Base-by-base conservation (phyloP, 2,888 invertebrate genomes). In the Labia minor region DNA sequence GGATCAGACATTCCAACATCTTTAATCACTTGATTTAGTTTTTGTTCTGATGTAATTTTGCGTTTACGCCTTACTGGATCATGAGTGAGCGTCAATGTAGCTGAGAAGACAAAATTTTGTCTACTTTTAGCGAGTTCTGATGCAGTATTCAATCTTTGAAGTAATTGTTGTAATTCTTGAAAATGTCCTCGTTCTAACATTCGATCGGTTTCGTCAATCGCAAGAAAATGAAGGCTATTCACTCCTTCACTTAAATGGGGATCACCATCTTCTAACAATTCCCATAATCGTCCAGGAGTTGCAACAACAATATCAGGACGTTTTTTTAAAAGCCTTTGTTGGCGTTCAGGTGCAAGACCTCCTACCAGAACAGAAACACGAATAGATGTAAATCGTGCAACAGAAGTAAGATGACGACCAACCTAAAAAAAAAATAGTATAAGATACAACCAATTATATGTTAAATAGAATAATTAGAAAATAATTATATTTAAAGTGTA, bases 111-210 rank as follows among this genome's bases (percentile, higher is more conserved):
- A 75, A 98, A 95, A 75, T 90, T 96, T 79, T 99, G 97, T 1
- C 97, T 80, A 37, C 80, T 74, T 65, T 81, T 78, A 19, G 82
- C 79, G 61, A 82, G 83, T 0, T 73, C 74, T 49, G 85, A 84
- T 72, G 89, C 86, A 14, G 80, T 78, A 77, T 97, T 95, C 4
- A 98, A 80, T 0, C 86, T 79, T 71, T 90, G 89, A 2, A 99
- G 76, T 49, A 99, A 78, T 14, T 87, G 83, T 19, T 89, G 85
- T 1, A 99, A 77, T 78, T 99, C 98, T 71, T 91, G 88, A 77
- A 98, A 99, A 76, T 99, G 98, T 0, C 95, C 95, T 71, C 87
- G 88, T 76, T 99, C 98, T 16, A 98, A 81, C 98, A 99, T 98
- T 69, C 99, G 84, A 78, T 99, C 99, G 0, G 98, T 97, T 81